These are phyloP conservation scores for Rotaria socialis DNA, from an alignment of 2,888 invertebrate species.

Conservation along the genomic window DNA sequence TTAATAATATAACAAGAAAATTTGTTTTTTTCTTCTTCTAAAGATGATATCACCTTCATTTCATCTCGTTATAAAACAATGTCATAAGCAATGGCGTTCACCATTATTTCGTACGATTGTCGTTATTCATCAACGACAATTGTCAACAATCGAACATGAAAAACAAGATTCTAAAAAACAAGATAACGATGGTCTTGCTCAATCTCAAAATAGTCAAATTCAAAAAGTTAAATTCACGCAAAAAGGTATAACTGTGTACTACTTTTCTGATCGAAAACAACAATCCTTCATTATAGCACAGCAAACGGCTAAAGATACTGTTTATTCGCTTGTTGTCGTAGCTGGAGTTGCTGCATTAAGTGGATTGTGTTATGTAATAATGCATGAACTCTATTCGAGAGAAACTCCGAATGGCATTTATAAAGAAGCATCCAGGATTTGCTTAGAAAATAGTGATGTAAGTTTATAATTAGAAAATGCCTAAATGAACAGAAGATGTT, in stretches of 20 bases:
- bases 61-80: background rate
- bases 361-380: constrained; percentile 42
- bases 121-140: background rate
- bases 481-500: too few relatives aligned
- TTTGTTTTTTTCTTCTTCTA: background rate
- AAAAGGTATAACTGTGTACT: background rate
- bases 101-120: background rate
- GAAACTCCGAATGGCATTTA: constrained; percentile 46
- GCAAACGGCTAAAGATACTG: constrained; percentile 42
- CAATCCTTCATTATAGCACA: constrained; percentile 9
- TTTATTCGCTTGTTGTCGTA: constrained; percentile 37
- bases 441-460: constrained; percentile 22
- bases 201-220: background rate
- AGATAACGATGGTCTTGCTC: background rate
- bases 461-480: too few relatives aligned
- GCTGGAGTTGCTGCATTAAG: constrained; percentile 35
- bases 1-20: too few relatives aligned
- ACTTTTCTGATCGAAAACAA: too few relatives aligned
- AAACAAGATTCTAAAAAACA: background rate
- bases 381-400: constrained; percentile 42
- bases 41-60: background rate
- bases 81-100: background rate
- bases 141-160: background rate
- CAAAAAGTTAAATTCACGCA: background rate
- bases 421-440: constrained; percentile 44